These are phyloP conservation scores for Ichneumoninae sp. DNA, from an alignment of 2,888 invertebrate genomes.

Conservation along the genomic window DNA sequence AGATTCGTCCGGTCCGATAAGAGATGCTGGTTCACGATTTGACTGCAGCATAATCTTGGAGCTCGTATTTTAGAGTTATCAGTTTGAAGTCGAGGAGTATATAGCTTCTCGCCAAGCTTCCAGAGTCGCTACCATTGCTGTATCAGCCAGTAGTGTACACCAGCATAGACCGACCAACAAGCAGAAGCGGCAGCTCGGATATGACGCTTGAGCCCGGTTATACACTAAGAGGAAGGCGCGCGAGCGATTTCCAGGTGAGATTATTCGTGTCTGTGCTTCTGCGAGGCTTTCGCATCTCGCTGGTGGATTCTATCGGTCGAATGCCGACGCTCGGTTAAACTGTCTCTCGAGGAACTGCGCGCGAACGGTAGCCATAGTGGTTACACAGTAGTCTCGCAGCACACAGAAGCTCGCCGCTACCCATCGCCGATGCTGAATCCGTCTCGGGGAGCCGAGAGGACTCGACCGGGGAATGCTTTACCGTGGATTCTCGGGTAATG, in stretches of 20 bases:
- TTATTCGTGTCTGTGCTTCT: slow-evolving; percentile 51
- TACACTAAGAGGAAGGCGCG: slow-evolving; percentile 18
- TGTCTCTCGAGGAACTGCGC: slow-evolving; percentile 35
- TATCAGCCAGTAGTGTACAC: not conserved
- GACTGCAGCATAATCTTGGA: slow-evolving; percentile 28
- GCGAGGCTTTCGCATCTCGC: slow-evolving; percentile 25
- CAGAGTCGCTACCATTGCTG: not conserved
- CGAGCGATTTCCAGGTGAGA: slow-evolving; percentile 66
- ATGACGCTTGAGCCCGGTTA: slow-evolving; percentile 13
- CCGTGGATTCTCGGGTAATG: slow-evolving; percentile 67
- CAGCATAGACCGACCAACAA: not conserved
- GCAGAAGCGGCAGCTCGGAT: slow-evolving; percentile 19
- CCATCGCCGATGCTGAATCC: slow-evolving; percentile 13
- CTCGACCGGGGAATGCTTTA: slow-evolving; percentile 64
- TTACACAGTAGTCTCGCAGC: slow-evolving; percentile 7
- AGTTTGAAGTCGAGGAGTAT: slow-evolving; percentile 19
- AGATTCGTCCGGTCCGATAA: slow-evolving; percentile 52
- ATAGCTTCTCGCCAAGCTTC: slow-evolving; percentile 22
- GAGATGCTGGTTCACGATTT: slow-evolving; percentile 29
- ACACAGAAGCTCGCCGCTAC: slow-evolving; percentile 22
- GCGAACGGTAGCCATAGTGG: slow-evolving; percentile 48
- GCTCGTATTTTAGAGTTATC: slow-evolving; percentile 52
- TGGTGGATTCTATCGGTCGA: slow-evolving; percentile 36
- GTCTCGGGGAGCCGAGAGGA: slow-evolving; percentile 30
- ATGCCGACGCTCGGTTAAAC: slow-evolving; percentile 48